Conservation (phyloP, 2,797 vertebrate genomes). For the Enteromius radiatus region DNA sequence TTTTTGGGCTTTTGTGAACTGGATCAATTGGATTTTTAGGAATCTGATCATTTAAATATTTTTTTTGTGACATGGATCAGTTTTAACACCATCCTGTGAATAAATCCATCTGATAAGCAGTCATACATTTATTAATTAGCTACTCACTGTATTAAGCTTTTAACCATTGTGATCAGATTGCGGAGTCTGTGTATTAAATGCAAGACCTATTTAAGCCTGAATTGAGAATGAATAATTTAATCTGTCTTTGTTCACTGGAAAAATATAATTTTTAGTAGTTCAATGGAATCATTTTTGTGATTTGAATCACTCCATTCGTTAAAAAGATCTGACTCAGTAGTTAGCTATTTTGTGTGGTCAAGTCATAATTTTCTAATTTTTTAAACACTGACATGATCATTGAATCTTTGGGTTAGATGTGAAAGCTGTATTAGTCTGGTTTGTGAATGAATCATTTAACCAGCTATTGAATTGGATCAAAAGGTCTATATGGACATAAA, state of each 20-base stretch:
- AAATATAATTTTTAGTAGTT: neutral
- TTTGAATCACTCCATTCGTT: neutral
- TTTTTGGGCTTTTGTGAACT: neutral
- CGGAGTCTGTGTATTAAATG: neutral
- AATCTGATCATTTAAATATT: neutral
- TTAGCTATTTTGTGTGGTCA: neutral
- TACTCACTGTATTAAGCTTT: neutral
- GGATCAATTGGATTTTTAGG: neutral
- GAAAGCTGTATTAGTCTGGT: neutral
- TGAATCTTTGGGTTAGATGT: neutral
- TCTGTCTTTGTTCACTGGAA: neutral
- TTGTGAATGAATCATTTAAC: neutral
- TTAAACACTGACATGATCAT: neutral
- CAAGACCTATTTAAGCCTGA: neutral
- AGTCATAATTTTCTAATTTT: neutral
- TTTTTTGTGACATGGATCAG: neutral
- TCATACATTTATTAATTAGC: neutral
- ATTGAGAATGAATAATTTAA: neutral
- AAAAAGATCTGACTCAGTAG: neutral
- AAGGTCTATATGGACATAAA: too few relatives aligned
- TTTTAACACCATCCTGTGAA: neutral
- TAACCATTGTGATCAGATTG: neutral
- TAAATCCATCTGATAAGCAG: neutral
- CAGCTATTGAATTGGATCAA: neutral
- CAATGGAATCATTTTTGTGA: neutral